These are phyloP conservation scores for Leptodactylus fallax DNA, from an alignment of 2,797 vertebrate genomes.

Conservation along the genomic window DNA sequence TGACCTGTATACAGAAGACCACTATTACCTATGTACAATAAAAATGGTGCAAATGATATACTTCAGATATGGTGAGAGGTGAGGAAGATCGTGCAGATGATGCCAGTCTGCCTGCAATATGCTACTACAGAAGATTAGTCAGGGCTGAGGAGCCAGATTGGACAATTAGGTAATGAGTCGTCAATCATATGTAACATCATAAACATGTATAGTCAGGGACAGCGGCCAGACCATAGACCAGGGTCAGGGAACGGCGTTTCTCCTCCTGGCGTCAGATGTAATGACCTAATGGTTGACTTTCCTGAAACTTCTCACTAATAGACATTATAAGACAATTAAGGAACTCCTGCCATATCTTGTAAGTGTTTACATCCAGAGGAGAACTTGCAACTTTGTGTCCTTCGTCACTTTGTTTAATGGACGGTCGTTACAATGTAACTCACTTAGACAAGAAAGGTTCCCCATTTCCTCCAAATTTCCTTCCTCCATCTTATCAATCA, in stretches of 20 bases:
- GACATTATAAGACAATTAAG: not conserved
- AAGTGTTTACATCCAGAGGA: not conserved
- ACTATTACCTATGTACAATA: no score
- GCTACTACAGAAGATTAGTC: no score
- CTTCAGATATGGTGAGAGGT: no score
- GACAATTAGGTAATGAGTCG: no score
- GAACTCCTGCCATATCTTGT: not conserved
- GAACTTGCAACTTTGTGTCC: slow-evolving; percentile 4
- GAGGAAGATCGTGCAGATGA: no score
- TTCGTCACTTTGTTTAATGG: slow-evolving; percentile 4
- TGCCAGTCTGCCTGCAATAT: no score
- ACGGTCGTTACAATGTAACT: not conserved
- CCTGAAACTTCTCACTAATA: not conserved
- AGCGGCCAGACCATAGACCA: no score
- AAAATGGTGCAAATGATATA: no score
- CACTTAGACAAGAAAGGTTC: not conserved
- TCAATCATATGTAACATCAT: no score
- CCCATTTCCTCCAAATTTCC: not conserved
- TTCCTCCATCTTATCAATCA: not conserved
- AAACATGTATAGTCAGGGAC: no score
- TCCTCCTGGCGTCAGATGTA: not conserved
- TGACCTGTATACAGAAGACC: no score
- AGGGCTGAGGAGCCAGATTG: no score
- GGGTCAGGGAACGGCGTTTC: not conserved
- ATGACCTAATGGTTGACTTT: not conserved